Evolutionary conservation across 2,797 vertebrate genomes (phyloP), one percentile per base, ranked within the genome.

Genomic region (Labroides dimidiatus): DNA sequence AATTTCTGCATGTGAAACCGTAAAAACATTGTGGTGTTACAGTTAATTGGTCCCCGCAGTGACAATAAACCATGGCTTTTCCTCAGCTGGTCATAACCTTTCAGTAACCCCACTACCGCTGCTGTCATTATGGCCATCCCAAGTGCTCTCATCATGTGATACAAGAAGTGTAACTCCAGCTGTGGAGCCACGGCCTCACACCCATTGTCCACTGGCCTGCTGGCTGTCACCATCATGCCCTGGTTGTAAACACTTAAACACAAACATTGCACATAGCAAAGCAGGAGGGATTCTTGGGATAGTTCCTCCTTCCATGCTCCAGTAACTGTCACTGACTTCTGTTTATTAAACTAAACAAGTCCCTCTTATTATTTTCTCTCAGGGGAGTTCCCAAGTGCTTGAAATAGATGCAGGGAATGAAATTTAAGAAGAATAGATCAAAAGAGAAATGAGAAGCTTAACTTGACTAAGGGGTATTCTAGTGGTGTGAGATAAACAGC

Each of bases 201-300:
- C 59, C 82, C 77, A 75, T 27, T 69, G 69, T 84, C 78, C 67
- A 59, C 45, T 37, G 6, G 27, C 64, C 65, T 10, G 24, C 73
- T 51, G 30, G 53, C 54, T 47, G 67, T 68, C 75, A 72, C 75
- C 64, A 69, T 27, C 51, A 57, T 56, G 30, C 30, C 45, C 64
- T 13, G 33, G 39, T 51, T 77, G 76, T 82, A 80, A 91, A 86
- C 80, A 89, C 52, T 67, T 77, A 84, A 80, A 86, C 59, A 78
- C 72, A 24, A 71, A 23, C 19, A 42, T 1, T 65, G 57, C 61
- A 70, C 62, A 67, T 42, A 49, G 52, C 60, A 74, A 36, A 17
- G 42, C 51, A 61, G 69, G 45, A 75, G 70, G 62, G 68, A 84
- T 87, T 86, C 69, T 84, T 84, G 17, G 67, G 50, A 84, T 78